These are phyloP conservation scores for Mustelus asterias DNA, from an alignment of 2,113 vertebrate genomes.

Conservation along the genomic window DNA sequence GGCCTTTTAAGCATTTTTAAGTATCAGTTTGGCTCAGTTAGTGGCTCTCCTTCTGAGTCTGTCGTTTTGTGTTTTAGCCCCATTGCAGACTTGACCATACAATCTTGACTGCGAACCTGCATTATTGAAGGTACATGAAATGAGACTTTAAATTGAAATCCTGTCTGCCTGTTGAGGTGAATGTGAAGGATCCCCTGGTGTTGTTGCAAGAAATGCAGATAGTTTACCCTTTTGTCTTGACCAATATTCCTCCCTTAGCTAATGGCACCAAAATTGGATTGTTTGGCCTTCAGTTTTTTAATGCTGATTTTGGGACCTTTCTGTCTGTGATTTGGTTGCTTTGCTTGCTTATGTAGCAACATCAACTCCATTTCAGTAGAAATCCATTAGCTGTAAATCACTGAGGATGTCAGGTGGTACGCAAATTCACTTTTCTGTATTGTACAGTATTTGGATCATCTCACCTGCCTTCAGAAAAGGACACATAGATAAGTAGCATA, in stretches of 20 bases:
- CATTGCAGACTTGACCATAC: background rate
- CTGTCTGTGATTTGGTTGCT: background rate
- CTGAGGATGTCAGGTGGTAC: background rate
- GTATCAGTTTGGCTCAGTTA: background rate
- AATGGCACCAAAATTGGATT: background rate
- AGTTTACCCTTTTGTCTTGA: background rate
- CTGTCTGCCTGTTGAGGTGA: background rate
- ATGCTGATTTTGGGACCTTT: background rate
- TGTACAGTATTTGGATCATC: background rate
- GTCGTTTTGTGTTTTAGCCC: background rate
- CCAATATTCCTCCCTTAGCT: background rate
- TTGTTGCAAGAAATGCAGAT: background rate
- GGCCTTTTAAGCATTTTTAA: background rate
- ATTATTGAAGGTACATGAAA: background rate
- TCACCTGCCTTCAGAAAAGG: no score
- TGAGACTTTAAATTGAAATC: background rate
- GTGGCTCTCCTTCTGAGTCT: background rate
- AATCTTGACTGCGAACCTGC: background rate
- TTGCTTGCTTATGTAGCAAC: background rate
- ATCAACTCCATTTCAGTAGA: background rate
- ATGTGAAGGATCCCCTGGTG: background rate
- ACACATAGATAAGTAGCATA: background rate
- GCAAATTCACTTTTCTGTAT: background rate
- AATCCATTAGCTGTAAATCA: background rate
- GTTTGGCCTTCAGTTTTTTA: background rate